Base-by-base conservation (phyloP, 2,888 invertebrate genomes). In the Noctua comes region DNA sequence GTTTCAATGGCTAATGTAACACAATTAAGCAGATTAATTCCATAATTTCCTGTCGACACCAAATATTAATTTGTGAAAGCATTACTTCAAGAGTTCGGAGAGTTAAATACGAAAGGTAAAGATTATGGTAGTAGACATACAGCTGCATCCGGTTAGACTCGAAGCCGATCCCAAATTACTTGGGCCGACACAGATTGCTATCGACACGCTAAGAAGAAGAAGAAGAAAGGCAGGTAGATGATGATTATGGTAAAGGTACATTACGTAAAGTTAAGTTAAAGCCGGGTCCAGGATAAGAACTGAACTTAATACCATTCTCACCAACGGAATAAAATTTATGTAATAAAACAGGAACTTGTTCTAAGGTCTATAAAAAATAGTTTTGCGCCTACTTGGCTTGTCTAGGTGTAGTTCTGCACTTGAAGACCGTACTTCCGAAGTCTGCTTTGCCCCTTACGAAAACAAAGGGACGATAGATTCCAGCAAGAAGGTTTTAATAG, bases 31-130 rank as follows among this genome's bases (percentile, higher is more conserved):
- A 2, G 27, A 48, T 16, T 36, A 5, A 68, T 68, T 62, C 31
- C 21, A 73, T 31, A 31, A 59, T 43, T 73, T 62, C 16, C 18
- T 43, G 36, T 31, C 18, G 24, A 36, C 51, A 40, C n/a, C 21
- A 79, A 80, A 57, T 71, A 8, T 36, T 36, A 36, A 36, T 48
- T 68, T 79, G 31, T 51, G 43, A 43, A 70, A 57, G n/a, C 43
- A 31, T 31, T 13, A 21, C n/a, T 46, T 62, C 5, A 62, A 21
- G n/a, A 43, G 10, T 31, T 31, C 7, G 59, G 27, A 27, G 59
- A 27, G 11, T 27, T 27, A n/a, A n/a, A 13, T 7, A 27, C 1
- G 16, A 27, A 62, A 18, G 18, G 27, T 31, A 31, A 31, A 8
- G 2, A 31, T 27, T 59, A 27, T 27, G 57, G 62, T 62, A 31